Evolutionary conservation across 2,888 invertebrate genomes (phyloP).

Genomic region (Drosophila kambysellisi): DNA sequence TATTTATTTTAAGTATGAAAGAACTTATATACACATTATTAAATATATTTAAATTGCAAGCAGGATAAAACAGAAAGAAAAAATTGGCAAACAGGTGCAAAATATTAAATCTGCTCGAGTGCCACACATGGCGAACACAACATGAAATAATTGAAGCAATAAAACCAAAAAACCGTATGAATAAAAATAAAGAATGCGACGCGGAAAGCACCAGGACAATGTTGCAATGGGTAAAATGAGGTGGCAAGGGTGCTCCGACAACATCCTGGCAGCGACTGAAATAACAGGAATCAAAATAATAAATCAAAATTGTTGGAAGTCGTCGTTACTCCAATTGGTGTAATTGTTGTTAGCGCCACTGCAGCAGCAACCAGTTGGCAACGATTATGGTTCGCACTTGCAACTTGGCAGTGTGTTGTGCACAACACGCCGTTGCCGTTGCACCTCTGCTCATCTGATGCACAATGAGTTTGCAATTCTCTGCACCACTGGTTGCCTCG

Average conservation of each 20-base stretch:
- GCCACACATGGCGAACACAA: conserved; percentile 47
- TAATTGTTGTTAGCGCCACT: conserved; percentile 9
- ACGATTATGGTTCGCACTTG: conserved; percentile 7
- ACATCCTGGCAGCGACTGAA: conserved; percentile 65
- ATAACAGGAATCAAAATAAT: conserved; percentile 74
- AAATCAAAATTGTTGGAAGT: conserved; percentile 69
- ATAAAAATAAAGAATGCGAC: conserved; percentile 55
- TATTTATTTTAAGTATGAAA: not conserved
- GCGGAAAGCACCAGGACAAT: conserved; percentile 33
- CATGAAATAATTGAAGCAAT: conserved; percentile 74
- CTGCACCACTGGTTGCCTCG: conserved; percentile 13
- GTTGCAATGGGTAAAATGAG: conserved; percentile 42
- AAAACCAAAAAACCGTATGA: conserved; percentile 70
- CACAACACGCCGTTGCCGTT: conserved; percentile 12
- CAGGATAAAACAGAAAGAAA: not conserved
- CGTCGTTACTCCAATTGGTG: conserved; percentile 11
- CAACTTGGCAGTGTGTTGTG: conserved; percentile 12
- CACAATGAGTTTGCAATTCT: conserved; percentile 12
- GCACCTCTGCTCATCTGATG: conserved; percentile 15
- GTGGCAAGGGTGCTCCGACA: conserved; percentile 12
- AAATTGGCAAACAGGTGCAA: conserved; percentile 23
- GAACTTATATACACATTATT: not conserved
- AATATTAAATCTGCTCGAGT: conserved; percentile 58
- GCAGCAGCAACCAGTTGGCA: conserved; percentile 28
- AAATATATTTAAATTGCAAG: not conserved